Evolutionary conservation across 1,140 invertebrate genomes (phyloP), one percentile per base, ranked within the genome.

Genomic region (Aphaenogaster rudis): DNA sequence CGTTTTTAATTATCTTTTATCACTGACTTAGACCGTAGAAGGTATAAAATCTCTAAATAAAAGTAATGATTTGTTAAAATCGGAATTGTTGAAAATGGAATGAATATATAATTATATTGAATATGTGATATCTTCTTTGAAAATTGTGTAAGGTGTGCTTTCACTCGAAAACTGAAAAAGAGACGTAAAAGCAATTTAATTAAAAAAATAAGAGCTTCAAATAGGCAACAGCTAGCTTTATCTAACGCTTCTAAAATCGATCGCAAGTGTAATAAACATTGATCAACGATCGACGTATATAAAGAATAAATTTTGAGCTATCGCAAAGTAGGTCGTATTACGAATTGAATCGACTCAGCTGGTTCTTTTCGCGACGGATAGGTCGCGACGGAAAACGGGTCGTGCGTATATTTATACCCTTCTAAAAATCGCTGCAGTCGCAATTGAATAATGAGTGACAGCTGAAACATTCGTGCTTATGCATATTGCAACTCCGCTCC

Each of bases 371-470:
- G 52, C 66, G 52, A 59, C 79, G 80, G 50, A 79, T 64, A 39
- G 61, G 77, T 39, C 63, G 48, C 33, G 77, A 36, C 0, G 33
- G 69, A 50, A 84, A 84, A 76, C 42, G 42, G 80, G 80, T 84
- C 80, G 45, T 39, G n/a, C 4, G 69, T 84, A 61, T 84, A 74
- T 84, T 84, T 84, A 76, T 84, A 76, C 54, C 33, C 8, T 76
- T 74, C 80, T 84, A 84, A 76, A 84, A 84, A 61, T 76, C 69
- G 54, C 80, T 28, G 45, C 69, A 15, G 67, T 57, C 39, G 80
- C 69, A 4, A 76, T 42, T 50, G 69, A 84, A 76, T 84, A 84
- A 84, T 84, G 80, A 84, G 80, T 76, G 80, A 84, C 80, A 84
- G 69, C 54, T 76, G 69, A 84, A 84, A 84, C 69, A 59, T 82